Conservation (phyloP, 2,113 vertebrate species). For the Neolamprologus tretocephalus region DNA sequence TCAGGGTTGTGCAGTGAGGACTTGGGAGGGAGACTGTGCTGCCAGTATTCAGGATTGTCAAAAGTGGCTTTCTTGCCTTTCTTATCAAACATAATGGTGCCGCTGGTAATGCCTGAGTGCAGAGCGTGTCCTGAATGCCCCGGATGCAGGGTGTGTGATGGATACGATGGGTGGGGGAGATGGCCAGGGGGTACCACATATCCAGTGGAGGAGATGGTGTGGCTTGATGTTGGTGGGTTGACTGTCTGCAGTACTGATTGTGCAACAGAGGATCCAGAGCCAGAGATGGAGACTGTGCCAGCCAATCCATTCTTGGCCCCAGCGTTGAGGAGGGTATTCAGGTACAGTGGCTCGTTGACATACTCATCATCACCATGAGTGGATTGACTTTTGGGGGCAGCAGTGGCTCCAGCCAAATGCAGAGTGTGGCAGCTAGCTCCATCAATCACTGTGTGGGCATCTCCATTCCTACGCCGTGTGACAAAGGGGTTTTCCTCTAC, state of each 20-base stretch:
- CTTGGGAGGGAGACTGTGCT: constrained; percentile 94
- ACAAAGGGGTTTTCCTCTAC: constrained; percentile 97
- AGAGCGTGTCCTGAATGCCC: constrained; percentile 69
- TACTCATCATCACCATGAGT: constrained; percentile 84
- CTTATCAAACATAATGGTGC: constrained; percentile 76
- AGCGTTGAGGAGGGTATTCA: constrained; percentile 88
- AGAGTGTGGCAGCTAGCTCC: constrained; percentile 81
- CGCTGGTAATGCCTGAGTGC: constrained; percentile 65
- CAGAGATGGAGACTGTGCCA: constrained; percentile 38
- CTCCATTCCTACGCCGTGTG: constrained; percentile 86
- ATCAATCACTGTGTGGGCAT: constrained; percentile 84
- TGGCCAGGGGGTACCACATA: constrained; percentile 58
- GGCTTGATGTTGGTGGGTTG: constrained; percentile 52
- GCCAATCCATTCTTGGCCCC: constrained; percentile 77
- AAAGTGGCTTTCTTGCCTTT: constrained; percentile 91
- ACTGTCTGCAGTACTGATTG: constrained; percentile 52
- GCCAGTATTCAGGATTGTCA: constrained; percentile 99
- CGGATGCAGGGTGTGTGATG: constrained; percentile 66
- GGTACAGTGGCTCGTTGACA: constrained; percentile 90
- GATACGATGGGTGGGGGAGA: constrained; percentile 56
- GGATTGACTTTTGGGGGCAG: constrained; percentile 69
- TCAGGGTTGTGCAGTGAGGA: constrained; percentile 90
- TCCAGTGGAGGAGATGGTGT: constrained; percentile 49
- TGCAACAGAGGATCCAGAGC: constrained; percentile 32
- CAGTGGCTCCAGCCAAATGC: constrained; percentile 39